Evolutionary conservation across 2,888 invertebrate species (phyloP).

Genomic region (Leptogaster cylindrica): DNA sequence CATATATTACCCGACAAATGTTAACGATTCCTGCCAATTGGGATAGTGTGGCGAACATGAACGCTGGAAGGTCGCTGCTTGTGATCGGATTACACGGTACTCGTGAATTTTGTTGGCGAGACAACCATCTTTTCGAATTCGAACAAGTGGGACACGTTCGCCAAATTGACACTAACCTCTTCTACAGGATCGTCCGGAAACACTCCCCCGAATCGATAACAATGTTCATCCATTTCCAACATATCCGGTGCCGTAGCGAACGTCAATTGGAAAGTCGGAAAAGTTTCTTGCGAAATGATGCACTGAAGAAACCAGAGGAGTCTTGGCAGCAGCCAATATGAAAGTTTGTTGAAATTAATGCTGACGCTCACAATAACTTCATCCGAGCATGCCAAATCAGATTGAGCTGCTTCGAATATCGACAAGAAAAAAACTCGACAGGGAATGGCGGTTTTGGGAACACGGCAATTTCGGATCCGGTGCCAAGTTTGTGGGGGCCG

Average conservation of each 20-base stretch:
- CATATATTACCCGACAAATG: conserved; percentile 38
- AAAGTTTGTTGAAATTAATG: conserved; percentile 26
- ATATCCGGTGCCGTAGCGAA: neutral
- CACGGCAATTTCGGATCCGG: conserved; percentile 4
- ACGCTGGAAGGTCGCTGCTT: neutral
- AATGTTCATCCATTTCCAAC: neutral
- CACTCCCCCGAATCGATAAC: conserved; percentile 12
- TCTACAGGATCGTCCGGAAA: neutral
- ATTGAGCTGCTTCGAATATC: conserved; percentile 28
- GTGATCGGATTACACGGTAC: too few species aligned
- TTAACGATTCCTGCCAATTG: conserved; percentile 21
- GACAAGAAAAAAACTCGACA: conserved; percentile 13
- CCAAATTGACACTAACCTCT: neutral
- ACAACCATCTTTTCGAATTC: conserved; percentile 26
- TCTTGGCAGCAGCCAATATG: conserved; percentile 30
- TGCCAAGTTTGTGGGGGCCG: conserved; percentile 18
- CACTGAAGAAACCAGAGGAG: conserved; percentile 17
- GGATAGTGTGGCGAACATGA: neutral
- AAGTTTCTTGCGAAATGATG: conserved; percentile 19
- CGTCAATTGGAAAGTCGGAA: neutral
- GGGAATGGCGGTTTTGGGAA: neutral
- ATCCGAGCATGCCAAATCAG: conserved; percentile 32
- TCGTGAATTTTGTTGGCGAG: conserved; percentile 20
- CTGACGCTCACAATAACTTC: conserved; percentile 36
- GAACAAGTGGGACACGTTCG: conserved; percentile 3